Evolutionary conservation across 1,140 invertebrate genomes (phyloP).

Genomic region (Drosophila pseudoobscura): DNA sequence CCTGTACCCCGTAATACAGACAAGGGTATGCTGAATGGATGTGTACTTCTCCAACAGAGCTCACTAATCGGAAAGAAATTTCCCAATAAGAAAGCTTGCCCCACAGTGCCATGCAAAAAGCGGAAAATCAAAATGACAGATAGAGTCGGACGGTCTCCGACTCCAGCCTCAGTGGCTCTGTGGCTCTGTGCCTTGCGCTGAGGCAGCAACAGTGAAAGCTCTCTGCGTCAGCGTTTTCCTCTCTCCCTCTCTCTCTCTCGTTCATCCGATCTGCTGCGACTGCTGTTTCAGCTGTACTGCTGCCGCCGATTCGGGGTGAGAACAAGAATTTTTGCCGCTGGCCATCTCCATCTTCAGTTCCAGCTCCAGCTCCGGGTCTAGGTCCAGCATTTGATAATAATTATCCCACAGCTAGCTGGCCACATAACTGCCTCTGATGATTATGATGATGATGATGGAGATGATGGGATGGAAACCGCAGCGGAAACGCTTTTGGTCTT

Average conservation of each 20-base stretch:
- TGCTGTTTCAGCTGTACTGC: background rate
- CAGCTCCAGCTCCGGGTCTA: too few relatives aligned
- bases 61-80: too few relatives aligned
- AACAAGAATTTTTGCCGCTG: constrained; percentile 7
- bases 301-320: constrained; percentile 27
- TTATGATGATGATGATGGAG: constrained; percentile 12
- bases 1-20: too few relatives aligned
- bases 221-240: constrained; percentile 21
- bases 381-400: constrained; percentile 38
- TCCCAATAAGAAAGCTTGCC: constrained; percentile 1
- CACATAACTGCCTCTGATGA: constrained; percentile 34
- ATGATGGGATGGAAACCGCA: constrained; percentile 33
- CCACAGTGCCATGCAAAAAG: constrained; percentile 53
- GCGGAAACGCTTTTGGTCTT: constrained; percentile 41
- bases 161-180: constrained; percentile 20
- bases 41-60: too few relatives aligned
- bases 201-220: constrained; percentile 50
- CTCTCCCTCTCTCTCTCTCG: too few relatives aligned
- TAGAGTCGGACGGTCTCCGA: constrained; percentile 40
- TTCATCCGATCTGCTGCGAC: background rate
- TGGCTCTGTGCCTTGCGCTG: constrained; percentile 32
- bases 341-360: too few relatives aligned
- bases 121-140: constrained; percentile 75
- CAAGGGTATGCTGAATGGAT: too few relatives aligned
- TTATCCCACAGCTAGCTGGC: constrained; percentile 54